Evolutionary conservation across 2,797 vertebrate genomes (phyloP).

Genomic region (Brachymystax lenok): DNA sequence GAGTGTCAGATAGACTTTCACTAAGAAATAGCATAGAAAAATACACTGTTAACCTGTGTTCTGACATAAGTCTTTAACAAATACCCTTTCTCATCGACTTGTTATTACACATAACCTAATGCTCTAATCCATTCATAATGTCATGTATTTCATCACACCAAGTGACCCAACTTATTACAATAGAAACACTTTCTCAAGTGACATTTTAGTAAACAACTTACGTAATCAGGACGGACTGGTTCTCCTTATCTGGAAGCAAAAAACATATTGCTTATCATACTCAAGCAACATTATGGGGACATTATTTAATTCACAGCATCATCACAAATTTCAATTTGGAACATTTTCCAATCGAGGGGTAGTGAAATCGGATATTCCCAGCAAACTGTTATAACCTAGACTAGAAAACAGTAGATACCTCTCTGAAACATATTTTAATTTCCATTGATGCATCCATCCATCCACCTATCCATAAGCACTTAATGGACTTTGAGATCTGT

Average conservation of each 20-base stretch:
- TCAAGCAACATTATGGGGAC: neutral
- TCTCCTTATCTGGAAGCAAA: neutral
- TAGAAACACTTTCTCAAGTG: neutral
- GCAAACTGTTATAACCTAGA: too few relatives aligned
- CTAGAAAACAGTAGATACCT: too few relatives aligned
- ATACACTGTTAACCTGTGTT: neutral
- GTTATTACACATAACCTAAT: neutral
- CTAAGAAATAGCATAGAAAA: neutral
- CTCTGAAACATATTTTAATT: too few relatives aligned
- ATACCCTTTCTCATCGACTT: neutral
- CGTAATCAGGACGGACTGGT: constrained; percentile 5
- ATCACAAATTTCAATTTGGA: too few relatives aligned
- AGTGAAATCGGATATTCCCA: too few relatives aligned
- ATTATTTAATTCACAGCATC: neutral
- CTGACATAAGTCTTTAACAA: neutral
- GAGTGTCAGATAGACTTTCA: too few relatives aligned
- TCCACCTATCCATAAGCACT: too few relatives aligned
- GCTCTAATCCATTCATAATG: neutral
- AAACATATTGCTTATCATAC: neutral
- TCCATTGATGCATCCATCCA: too few relatives aligned
- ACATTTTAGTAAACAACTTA: neutral
- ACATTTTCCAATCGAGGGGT: too few relatives aligned
- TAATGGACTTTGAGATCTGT: too few relatives aligned
- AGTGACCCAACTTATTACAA: neutral
- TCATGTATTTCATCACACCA: neutral